A percentile compares a stretch with the other conserved stretches of the same genome.
phyloP scores from a whole-genome alignment of 1,140 invertebrate genomes.

The Leptinotarsa undecemlineata region DNA sequence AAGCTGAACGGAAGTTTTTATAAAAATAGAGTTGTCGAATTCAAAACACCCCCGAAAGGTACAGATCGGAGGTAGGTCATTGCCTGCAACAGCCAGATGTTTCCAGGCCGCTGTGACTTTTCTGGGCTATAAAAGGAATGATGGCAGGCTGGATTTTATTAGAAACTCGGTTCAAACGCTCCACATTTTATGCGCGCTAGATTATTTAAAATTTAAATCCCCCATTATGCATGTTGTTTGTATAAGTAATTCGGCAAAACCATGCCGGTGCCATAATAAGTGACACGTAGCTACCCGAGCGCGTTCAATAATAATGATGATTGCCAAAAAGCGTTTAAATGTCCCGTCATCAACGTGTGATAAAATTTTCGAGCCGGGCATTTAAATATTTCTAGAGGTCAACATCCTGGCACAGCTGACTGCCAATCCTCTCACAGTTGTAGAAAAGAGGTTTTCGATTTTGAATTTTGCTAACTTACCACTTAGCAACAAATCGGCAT shows the following conservation, averaged over 20 bases:
- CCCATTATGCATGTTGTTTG: neutral
- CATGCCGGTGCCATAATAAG: neutral
- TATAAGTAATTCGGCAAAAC: neutral
- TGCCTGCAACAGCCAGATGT: neutral
- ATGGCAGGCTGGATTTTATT: constrained; percentile 4
- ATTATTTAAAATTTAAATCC: constrained; percentile 27
- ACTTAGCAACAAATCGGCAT: constrained; percentile 11
- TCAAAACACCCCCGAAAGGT: neutral
- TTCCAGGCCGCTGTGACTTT: neutral
- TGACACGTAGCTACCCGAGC: neutral
- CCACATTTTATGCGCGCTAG: neutral
- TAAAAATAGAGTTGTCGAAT: neutral
- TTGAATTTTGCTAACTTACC: constrained; percentile 8
- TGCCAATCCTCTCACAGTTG: constrained; percentile 1
- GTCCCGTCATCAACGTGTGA: neutral
- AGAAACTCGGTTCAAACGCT: neutral
- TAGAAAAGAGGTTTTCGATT: constrained; percentile 9
- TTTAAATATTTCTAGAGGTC: constrained; percentile 19
- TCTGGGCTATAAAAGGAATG: neutral
- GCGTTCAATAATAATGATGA: neutral
- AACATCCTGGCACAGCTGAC: constrained; percentile 27
- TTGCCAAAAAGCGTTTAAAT: constrained; percentile 9
- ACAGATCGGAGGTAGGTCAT: neutral
- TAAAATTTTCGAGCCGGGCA: neutral
- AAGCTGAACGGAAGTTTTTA: neutral